Percentiles rank a stretch among this genome's conserved stretches.
phyloP scores from a whole-genome alignment of 2,888 invertebrate genomes.

The Hedya salicella region DNA sequence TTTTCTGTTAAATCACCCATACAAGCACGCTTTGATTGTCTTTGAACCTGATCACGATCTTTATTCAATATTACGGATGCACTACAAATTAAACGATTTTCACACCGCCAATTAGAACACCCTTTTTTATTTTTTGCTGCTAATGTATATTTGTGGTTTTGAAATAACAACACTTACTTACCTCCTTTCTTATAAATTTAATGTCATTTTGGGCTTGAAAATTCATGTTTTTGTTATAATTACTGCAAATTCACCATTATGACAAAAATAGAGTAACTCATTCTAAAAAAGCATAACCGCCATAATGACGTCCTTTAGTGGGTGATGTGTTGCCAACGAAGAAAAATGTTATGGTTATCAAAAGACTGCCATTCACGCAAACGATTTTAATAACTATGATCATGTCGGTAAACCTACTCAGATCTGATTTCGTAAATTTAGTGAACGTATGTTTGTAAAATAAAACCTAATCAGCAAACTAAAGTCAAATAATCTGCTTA shows the following conservation, averaged over 20 bases:
- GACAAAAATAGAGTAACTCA: too few species aligned
- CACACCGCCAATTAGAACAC: not conserved
- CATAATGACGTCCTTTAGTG: too few species aligned
- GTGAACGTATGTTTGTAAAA: too few species aligned
- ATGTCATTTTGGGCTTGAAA: conserved; percentile 15
- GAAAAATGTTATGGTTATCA: too few species aligned
- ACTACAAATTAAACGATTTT: conserved; percentile 3
- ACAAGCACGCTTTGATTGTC: not conserved
- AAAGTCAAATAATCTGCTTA: too few species aligned
- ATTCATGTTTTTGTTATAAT: conserved; percentile 11
- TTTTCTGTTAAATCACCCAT: conserved; percentile 5
- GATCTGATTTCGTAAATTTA: too few species aligned
- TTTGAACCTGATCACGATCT: not conserved
- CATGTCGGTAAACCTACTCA: too few species aligned
- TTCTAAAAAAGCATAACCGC: too few species aligned
- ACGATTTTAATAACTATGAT: too few species aligned
- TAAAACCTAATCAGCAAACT: too few species aligned
- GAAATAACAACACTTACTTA: conserved; percentile 14
- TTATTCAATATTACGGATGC: not conserved
- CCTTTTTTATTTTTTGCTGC: conserved; percentile 4
- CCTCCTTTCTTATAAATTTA: conserved; percentile 13
- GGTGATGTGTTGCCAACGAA: too few species aligned
- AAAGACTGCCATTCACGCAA: too few species aligned
- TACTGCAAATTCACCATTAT: conserved; percentile 5
- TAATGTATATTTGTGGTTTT: conserved; percentile 4